phyloP scores from a whole-genome alignment of 1,140 invertebrate genomes.

The Oncopeltus fasciatus region DNA sequence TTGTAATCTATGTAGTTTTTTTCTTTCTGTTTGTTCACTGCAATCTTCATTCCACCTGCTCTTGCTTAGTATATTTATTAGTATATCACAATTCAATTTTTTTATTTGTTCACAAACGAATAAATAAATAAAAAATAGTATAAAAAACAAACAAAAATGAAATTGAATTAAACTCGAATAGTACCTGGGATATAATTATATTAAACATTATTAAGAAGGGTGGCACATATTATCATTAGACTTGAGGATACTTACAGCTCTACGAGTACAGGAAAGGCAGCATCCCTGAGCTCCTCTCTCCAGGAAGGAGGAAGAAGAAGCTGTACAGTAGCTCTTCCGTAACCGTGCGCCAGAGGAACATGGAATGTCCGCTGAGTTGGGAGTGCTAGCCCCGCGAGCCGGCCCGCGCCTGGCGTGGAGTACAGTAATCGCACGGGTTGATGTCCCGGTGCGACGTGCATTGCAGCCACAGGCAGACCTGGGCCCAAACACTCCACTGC shows the following conservation, averaged over 20 bases:
- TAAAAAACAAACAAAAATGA: no score
- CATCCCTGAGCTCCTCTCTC: slow-evolving; percentile 66
- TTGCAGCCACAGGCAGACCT: slow-evolving; percentile 57
- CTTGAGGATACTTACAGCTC: slow-evolving; percentile 49
- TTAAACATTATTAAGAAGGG: no score
- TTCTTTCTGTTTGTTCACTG: no score
- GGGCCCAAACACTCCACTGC: slow-evolving; percentile 65
- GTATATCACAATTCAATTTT: no score
- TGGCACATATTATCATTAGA: neutral
- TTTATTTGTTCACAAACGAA: no score
- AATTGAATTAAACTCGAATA: no score
- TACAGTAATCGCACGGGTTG: slow-evolving; percentile 54
- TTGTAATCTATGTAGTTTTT: no score
- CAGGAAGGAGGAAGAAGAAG: slow-evolving; percentile 66
- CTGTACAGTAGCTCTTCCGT: slow-evolving; percentile 54
- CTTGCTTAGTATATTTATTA: no score
- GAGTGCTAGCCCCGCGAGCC: slow-evolving; percentile 51
- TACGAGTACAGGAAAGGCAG: slow-evolving; percentile 68
- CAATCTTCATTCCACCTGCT: no score
- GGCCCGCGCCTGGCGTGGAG: slow-evolving; percentile 48
- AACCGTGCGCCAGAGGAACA: slow-evolving; percentile 60
- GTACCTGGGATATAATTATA: no score
- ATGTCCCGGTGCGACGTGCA: slow-evolving; percentile 53
- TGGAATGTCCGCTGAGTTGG: slow-evolving; percentile 59
- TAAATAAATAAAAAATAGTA: no score